A percentile compares a stretch with the other conserved stretches of the same genome.
Evolutionary conservation across 1,140 invertebrate species (phyloP).

Genomic region (Drosophila neocordata): DNA sequence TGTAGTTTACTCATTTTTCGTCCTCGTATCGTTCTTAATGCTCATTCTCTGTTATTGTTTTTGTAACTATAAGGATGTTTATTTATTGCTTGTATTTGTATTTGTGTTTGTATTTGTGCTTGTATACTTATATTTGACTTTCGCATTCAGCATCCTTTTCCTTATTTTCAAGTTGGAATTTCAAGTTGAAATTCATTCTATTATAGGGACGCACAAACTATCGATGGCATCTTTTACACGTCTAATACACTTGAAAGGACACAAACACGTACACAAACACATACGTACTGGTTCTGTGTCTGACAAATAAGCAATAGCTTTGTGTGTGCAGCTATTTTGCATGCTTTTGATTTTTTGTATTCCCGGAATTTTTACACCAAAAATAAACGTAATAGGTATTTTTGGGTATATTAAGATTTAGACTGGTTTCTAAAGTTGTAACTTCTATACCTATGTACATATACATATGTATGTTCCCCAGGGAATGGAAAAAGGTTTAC

Average conservation of each 20-base stretch:
- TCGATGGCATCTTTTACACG: neutral
- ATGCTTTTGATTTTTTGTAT: slow-evolving; percentile 68
- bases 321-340: slow-evolving; percentile 64
- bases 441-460: too few relatives aligned
- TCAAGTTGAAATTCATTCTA: slow-evolving; percentile 56
- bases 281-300: neutral
- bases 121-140: slow-evolving; percentile 39
- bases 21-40: neutral
- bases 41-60: neutral
- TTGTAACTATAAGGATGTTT: slow-evolving; percentile 14
- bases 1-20: too few relatives aligned
- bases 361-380: neutral
- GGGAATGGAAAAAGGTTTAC: neutral
- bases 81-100: slow-evolving; percentile 13
- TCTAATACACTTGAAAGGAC: slow-evolving; percentile 15
- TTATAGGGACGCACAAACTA: slow-evolving; percentile 36
- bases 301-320: slow-evolving; percentile 61
- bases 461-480: neutral
- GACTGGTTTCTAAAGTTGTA: too few relatives aligned
- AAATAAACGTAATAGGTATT: slow-evolving; percentile 1
- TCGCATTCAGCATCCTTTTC: slow-evolving; percentile 9
- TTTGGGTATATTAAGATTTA: neutral
- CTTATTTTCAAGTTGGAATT: slow-evolving; percentile 32
- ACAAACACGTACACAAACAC: slow-evolving; percentile 18
- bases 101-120: slow-evolving; percentile 9